Evolutionary conservation across 2,888 invertebrate species (phyloP).

Genomic region (Amphipoea oculea): DNA sequence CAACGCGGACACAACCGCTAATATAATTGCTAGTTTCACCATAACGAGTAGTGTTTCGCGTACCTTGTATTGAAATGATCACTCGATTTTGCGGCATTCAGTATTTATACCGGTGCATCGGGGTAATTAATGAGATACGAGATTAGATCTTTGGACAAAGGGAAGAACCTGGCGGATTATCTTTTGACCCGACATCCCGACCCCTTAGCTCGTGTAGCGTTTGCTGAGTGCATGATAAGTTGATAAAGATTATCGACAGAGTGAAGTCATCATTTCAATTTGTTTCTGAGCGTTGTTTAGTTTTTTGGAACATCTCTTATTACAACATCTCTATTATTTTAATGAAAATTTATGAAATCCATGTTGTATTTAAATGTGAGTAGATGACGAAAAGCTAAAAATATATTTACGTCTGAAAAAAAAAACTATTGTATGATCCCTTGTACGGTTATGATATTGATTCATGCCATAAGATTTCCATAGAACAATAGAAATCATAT

Average conservation of each 20-base stretch:
- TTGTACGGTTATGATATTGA: not conserved
- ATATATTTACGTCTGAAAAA: too few species aligned
- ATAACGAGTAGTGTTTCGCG: constrained; percentile 17
- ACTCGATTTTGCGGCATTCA: not conserved
- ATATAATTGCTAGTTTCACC: constrained; percentile 15
- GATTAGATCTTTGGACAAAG: constrained; percentile 20
- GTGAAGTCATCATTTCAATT: not conserved
- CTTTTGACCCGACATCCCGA: constrained; percentile 25
- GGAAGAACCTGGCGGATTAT: constrained; percentile 34
- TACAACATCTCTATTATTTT: not conserved
- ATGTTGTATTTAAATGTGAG: not conserved
- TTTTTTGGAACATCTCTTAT: not conserved
- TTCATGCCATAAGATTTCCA: not conserved
- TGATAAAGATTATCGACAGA: not conserved
- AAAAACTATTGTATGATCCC: too few species aligned
- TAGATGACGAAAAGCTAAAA: not conserved
- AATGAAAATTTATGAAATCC: not conserved
- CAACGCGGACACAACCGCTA: constrained; percentile 17
- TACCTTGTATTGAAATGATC: constrained; percentile 3
- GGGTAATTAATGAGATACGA: not conserved
- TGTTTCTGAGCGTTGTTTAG: not conserved
- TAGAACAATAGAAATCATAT: not conserved
- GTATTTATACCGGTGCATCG: constrained; percentile 38
- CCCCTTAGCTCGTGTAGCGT: constrained; percentile 14
- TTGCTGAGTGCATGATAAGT: constrained; percentile 1